phyloP scores from a whole-genome alignment of 2,888 invertebrate species.

The Lacanobia wlatinum region DNA sequence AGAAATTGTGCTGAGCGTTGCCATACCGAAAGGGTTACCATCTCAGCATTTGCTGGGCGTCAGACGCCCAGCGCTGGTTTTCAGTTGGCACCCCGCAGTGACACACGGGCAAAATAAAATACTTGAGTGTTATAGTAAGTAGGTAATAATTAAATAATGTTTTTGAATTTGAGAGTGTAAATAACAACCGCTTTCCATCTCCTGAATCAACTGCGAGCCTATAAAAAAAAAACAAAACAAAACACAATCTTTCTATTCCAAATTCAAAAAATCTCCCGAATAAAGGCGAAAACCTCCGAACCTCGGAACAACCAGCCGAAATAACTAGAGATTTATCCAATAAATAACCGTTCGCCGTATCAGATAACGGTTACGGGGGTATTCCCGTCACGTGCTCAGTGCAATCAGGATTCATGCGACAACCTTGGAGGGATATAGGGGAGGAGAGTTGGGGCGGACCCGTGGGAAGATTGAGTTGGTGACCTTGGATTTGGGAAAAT shows the following conservation, averaged over 20 bases:
- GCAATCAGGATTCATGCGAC: conserved; percentile 70
- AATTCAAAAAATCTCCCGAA: neutral
- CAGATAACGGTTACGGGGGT: conserved; percentile 58
- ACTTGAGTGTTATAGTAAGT: too few relatives aligned
- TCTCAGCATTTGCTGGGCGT: too few relatives aligned
- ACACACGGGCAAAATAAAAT: too few relatives aligned
- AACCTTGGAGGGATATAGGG: conserved; percentile 54
- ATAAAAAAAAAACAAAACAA: neutral
- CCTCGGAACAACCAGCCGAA: conserved; percentile 61
- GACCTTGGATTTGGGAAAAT: conserved; percentile 19
- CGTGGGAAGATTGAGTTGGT: neutral
- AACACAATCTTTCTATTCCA: neutral
- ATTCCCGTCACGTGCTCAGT: conserved; percentile 67
- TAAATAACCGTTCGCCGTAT: conserved; percentile 70
- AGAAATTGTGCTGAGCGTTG: too few relatives aligned
- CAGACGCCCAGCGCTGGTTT: too few relatives aligned
- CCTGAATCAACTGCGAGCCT: too few relatives aligned
- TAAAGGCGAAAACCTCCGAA: conserved; percentile 26
- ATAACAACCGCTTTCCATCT: too few relatives aligned
- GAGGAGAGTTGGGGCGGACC: conserved; percentile 14
- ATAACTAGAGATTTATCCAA: conserved; percentile 69
- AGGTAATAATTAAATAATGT: too few relatives aligned
- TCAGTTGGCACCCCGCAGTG: too few relatives aligned
- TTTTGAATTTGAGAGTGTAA: too few relatives aligned
- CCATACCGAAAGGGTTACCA: too few relatives aligned